Base-by-base conservation (phyloP, 2,888 invertebrate species). In the Perizoma flavofasciatum region DNA sequence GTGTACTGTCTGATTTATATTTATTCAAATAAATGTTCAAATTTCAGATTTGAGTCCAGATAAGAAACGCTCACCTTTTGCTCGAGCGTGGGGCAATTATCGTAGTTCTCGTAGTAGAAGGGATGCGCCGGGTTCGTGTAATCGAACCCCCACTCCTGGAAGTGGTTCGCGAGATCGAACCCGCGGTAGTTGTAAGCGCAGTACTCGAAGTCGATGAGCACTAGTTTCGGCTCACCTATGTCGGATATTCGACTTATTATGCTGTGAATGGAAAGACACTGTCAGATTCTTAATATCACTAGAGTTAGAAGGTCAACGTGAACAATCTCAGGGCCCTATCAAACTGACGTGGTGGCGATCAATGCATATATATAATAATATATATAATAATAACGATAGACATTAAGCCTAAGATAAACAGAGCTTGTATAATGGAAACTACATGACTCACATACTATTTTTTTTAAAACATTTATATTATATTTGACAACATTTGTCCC, bases 101-200 rank as follows among this genome's bases (percentile, higher is more conserved):
- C 94, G 0, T 90, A 90, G 52, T 93, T 89, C 68, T 96, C 95
- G 61, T 89, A 93, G 85, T 95, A 98, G 85, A 95, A 96, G 0
- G 98, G 98, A 71, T 94, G 93, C 39, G 95, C 93, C 0, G 95
- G 93, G 59, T 95, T 94, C 0, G 96, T 97, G 83, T 98, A 98
- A 79, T 98, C 97, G 79, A 97, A 97, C 0, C 94, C 94, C 97
- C 98, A 97, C 83, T 98, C 98, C 66, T 97, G 93, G 82, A 98
- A 98, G 78, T 98, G 98, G 86, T 98, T 98, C 4, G 98, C 98
- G 51, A 98, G 91, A 85, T 98, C 98, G 85, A 98, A 98, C 0
- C 96, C 98, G 52, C 98, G 93, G 81, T 89, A 77, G 81, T 98
- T 98, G 87, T 98, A 98, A 0, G 98, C 97, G 84, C 98, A 98